Evolutionary conservation across 2,797 vertebrate genomes (phyloP), one percentile per base, ranked within the genome.

Genomic region (Pseudocheirus occidentalis): DNA sequence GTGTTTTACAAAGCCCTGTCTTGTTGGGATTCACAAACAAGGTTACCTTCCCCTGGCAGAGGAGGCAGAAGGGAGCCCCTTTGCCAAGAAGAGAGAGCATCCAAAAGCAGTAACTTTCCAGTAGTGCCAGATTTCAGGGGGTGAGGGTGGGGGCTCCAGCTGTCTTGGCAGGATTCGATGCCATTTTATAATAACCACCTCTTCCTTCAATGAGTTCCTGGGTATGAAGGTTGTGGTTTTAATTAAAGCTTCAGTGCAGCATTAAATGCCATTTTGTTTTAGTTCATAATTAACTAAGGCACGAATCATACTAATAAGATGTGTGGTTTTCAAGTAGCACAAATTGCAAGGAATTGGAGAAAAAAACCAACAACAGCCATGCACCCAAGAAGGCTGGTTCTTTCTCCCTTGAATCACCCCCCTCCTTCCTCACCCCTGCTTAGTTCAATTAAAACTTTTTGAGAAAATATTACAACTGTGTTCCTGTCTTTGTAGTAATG

Each of bases 381-480:
- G 52, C 96, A 81, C 31, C 73, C 73, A 24, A 87, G 73, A 87
- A 87, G 9, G 2, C 21, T 87, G 73, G 40, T 46, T 81, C 34
- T 27, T n/a, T 66, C 73, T 46, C 73, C 46, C 40, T 87, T 21
- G 10, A 46, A 46, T 21, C 40, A 58, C 57, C 73, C 73, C 73
- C 21, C 73, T 56, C 55, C 21, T 21, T 81, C 40, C 40, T 87
- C 40, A 87, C 73, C 73, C 73, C 4, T 97, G 96, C 95, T 98
- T 94, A 55, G 94, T 96, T 98, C 98, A 98, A 97, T 98, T 97
- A 98, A 98, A 98, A 97, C 2, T n/a, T 97, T 52, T n/a, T 91
- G 0, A 53, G 16, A 92, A 94, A 6, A 1, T 87, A 92, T 90
- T 98, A 96, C 96, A 95, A 90, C 94, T 0, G 1, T n/a, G n/a